Base-by-base conservation (phyloP, 1,140 invertebrate genomes). In the Bicyclus anynana region DNA sequence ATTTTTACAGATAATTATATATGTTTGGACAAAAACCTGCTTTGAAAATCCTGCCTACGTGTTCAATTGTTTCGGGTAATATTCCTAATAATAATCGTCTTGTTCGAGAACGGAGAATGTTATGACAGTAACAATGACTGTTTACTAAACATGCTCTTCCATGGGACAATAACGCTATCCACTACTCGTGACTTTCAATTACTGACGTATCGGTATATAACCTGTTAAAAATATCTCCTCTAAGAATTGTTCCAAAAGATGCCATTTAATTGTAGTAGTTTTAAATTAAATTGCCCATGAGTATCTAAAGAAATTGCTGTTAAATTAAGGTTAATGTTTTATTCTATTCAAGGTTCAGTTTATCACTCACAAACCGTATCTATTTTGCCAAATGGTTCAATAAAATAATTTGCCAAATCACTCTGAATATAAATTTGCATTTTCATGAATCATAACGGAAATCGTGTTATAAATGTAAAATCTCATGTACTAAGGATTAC, bases 111-210 rank as follows among this genome's bases (percentile, higher is more conserved):
- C 46, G 46, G 21, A 46, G 63, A 53, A 57, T 60, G 38, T 57
- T 59, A 54, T 51, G 47, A 51, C 53, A 64, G 51, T 58, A 27
- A 59, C 56, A 53, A 58, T 57, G 21, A 27, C 17, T 52, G 57
- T 17, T 65, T 54, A 54, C 46, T 65, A 65, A 65, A 65, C 58
- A 65, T 23, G 53, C 38, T 52, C 42, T 16, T 16, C 48, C 26
- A 49, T 54, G 58, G 42, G 51, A 53, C 51, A 54, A 50, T 44
- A 56, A 44, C 42, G 42, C 10, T 44, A 7, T 10, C 7, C n/a
- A n/a, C n/a, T n/a, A n/a, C n/a, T n/a, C n/a, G n/a, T n/a, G n/a
- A n/a, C n/a, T n/a, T n/a, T n/a, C n/a, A n/a, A n/a, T n/a, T n/a
- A n/a, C n/a, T n/a, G n/a, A n/a, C n/a, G n/a, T n/a, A n/a, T n/a